A percentile compares a stretch with the other conserved stretches of the same genome.
phyloP scores from a whole-genome alignment of 2,797 vertebrate genomes.

The Tangara arthus region DNA sequence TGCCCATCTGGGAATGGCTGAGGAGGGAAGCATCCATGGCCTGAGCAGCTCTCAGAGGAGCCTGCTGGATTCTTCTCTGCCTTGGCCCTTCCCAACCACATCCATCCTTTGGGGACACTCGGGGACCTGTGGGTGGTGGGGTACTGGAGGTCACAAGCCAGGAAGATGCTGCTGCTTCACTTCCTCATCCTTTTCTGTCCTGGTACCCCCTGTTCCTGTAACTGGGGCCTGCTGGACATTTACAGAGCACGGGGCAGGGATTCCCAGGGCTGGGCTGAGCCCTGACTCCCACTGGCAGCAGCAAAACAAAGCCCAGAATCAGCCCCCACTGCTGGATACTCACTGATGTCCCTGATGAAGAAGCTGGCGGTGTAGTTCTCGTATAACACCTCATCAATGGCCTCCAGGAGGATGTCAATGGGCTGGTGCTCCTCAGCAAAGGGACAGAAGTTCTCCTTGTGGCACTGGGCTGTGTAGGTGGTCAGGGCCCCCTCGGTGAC shows the following conservation, averaged over 20 bases:
- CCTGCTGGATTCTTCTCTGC: neutral
- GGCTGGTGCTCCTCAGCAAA: constrained; percentile 72
- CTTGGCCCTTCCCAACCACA: neutral
- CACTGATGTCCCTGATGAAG: constrained; percentile 79
- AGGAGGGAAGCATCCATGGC: neutral
- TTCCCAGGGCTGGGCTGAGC: neutral
- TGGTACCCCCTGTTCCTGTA: constrained; percentile 16
- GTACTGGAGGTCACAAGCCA: neutral
- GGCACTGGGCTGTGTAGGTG: constrained; percentile 56
- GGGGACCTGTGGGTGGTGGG: neutral
- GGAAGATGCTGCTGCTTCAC: constrained; percentile 2
- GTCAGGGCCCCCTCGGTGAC: neutral
- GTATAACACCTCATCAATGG: constrained; percentile 55
- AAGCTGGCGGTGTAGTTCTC: constrained; percentile 74
- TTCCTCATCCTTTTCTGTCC: constrained; percentile 3
- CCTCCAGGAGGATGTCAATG: constrained; percentile 54
- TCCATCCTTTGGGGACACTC: neutral
- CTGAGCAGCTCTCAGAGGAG: neutral
- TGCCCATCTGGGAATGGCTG: neutral
- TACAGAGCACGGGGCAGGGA: neutral
- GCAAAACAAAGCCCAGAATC: neutral
- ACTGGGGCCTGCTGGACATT: neutral
- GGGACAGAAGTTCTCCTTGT: constrained; percentile 58
- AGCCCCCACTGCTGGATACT: neutral
- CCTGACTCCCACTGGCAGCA: neutral